A percentile compares a stretch with the other conserved stretches of the same genome.
phyloP scores from a whole-genome alignment of 2,888 invertebrate genomes.

The Cryptus viduatorius region DNA sequence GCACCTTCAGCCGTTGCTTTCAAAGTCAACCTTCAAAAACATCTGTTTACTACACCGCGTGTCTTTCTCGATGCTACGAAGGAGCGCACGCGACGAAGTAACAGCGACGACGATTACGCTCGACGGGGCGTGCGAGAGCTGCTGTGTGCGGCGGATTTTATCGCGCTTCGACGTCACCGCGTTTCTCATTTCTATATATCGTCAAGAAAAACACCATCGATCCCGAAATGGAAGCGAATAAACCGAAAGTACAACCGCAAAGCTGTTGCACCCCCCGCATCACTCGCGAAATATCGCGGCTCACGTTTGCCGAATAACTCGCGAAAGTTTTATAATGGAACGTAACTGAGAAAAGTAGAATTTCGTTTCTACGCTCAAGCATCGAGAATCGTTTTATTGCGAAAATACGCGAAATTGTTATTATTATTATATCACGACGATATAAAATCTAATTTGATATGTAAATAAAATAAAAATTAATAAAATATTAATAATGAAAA shows the following conservation, averaged over 20 bases:
- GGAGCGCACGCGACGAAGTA: conserved; percentile 5
- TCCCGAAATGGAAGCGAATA: too few relatives aligned
- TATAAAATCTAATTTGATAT: too few relatives aligned
- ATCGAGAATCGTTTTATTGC: conserved; percentile 18
- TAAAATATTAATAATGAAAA: not conserved
- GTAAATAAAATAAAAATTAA: not conserved
- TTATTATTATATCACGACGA: too few relatives aligned
- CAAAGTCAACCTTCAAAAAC: conserved; percentile 26
- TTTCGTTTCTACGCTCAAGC: not conserved
- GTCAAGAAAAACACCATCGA: too few relatives aligned
- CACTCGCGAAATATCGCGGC: not conserved
- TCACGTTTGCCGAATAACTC: conserved; percentile 3
- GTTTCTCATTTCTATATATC: too few relatives aligned
- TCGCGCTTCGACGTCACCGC: too few relatives aligned
- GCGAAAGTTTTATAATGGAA: conserved; percentile 13
- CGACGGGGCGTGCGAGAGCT: conserved; percentile 37
- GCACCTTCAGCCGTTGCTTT: not conserved
- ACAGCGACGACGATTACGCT: conserved; percentile 54
- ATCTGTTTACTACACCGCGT: conserved; percentile 8
- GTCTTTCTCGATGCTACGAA: conserved; percentile 11
- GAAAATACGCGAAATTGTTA: not conserved
- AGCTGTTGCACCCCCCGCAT: too few relatives aligned
- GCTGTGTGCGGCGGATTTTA: conserved; percentile 8
- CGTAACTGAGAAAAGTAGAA: not conserved
- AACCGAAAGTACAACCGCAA: too few relatives aligned